Conservation (phyloP, 1,140 invertebrate species). For the Anthonomus grandis region DNA sequence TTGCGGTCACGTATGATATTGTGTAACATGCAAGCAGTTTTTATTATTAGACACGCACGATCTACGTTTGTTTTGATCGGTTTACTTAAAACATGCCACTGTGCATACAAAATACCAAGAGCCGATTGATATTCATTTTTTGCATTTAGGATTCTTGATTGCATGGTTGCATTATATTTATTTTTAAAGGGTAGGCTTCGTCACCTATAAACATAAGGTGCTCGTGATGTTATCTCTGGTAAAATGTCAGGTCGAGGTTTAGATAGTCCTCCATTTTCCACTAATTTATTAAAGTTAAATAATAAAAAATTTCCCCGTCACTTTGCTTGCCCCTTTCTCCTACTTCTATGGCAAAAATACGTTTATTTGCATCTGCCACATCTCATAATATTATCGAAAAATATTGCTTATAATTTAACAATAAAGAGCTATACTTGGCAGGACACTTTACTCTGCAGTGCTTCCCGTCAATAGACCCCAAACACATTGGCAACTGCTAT, state of each 20-base stretch:
- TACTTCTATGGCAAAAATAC: constrained; percentile 1
- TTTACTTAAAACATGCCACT: too few species aligned
- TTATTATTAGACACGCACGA: too few species aligned
- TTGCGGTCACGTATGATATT: too few species aligned
- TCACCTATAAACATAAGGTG: constrained; percentile 7
- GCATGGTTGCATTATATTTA: background rate
- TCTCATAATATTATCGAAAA: too few species aligned
- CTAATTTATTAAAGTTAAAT: background rate
- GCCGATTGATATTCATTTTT: constrained; percentile 4
- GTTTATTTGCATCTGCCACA: constrained; percentile 4
- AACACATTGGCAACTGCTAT: constrained; percentile 8
- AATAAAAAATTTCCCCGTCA: background rate
- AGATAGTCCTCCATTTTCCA: background rate
- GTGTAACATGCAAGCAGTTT: too few species aligned
- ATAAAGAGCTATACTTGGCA: background rate
- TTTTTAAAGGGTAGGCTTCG: constrained; percentile 6
- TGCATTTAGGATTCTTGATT: too few species aligned
- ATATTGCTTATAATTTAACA: too few species aligned
- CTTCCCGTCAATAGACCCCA: too few species aligned
- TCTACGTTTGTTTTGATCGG: too few species aligned
- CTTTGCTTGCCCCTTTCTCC: constrained; percentile 3
- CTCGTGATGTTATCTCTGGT: background rate
- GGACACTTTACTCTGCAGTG: constrained; percentile 3
- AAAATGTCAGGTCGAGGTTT: background rate
- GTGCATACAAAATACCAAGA: too few species aligned